phyloP scores from a whole-genome alignment of 2,888 invertebrate species.

The Ectropis crepuscularia region DNA sequence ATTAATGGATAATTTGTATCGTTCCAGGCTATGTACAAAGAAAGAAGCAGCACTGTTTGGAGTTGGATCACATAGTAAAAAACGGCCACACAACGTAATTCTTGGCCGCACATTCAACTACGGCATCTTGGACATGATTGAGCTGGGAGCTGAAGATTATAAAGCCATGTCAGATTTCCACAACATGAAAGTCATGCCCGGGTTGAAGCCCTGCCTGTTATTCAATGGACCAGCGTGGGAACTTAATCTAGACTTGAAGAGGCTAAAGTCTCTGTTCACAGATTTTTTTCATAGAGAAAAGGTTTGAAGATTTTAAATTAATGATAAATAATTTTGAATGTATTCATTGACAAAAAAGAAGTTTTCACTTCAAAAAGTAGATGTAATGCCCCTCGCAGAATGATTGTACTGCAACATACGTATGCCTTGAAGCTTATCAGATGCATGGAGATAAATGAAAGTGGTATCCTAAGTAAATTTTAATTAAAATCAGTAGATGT shows the following conservation, averaged over 20 bases:
- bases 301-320: slow-evolving; percentile 47
- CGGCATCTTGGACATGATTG: slow-evolving; percentile 97
- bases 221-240: slow-evolving; percentile 97
- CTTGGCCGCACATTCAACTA: slow-evolving; percentile 96
- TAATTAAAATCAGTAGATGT: no score
- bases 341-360: no score
- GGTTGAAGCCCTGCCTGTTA: slow-evolving; percentile 95
- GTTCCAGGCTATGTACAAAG: slow-evolving; percentile 88
- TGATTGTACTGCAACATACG: background rate
- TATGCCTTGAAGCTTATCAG: no score
- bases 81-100: slow-evolving; percentile 96
- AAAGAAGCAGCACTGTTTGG: slow-evolving; percentile 95
- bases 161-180: slow-evolving; percentile 92
- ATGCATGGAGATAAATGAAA: no score
- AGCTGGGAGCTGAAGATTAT: slow-evolving; percentile 95
- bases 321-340: background rate
- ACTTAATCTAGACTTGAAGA: slow-evolving; percentile 90
- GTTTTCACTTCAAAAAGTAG: no score
- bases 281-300: slow-evolving; percentile 97
- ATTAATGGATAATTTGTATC: background rate
- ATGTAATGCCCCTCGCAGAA: no score
- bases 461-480: no score
- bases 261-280: slow-evolving; percentile 94
- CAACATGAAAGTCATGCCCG: slow-evolving; percentile 90
- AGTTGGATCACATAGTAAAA: slow-evolving; percentile 96